These are phyloP conservation scores for Epinotia nisella DNA, from an alignment of 2,888 invertebrate species.

Conservation along the genomic window DNA sequence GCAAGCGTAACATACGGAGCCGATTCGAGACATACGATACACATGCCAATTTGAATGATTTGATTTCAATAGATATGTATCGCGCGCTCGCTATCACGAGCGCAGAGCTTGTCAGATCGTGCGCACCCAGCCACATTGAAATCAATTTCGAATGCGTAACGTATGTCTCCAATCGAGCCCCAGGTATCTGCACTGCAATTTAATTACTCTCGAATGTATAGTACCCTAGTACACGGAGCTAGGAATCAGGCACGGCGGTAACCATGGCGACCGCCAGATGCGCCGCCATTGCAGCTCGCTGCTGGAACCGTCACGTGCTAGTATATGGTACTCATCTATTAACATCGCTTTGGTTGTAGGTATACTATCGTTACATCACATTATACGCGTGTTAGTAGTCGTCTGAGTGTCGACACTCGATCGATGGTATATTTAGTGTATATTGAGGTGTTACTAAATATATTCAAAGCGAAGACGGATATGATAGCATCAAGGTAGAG, in stretches of 20 bases:
- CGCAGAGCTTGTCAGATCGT: too few species aligned
- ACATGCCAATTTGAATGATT: not conserved
- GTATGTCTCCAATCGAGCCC: not conserved
- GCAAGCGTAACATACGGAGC: not conserved
- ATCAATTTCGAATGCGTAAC: not conserved
- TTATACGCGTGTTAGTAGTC: not conserved
- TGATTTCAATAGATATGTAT: not conserved
- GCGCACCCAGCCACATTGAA: not conserved
- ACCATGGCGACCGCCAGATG: constrained; percentile 77
- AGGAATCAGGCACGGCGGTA: constrained; percentile 56
- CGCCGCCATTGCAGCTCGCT: constrained; percentile 64
- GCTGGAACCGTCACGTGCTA: constrained; percentile 45
- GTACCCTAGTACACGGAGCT: constrained; percentile 24
- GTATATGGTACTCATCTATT: constrained; percentile 24
- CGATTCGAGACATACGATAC: not conserved
- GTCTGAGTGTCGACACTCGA: not conserved
- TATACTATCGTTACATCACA: not conserved
- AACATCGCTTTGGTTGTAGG: constrained; percentile 1
- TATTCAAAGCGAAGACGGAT: too few species aligned
- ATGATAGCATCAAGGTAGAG: too few species aligned
- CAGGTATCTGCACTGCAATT: constrained; percentile 26
- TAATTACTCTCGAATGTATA: constrained; percentile 38
- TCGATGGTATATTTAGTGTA: not conserved
- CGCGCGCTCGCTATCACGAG: not conserved
- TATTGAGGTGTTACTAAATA: too few species aligned